Percentiles rank a stretch among this genome's conserved stretches.
These are phyloP conservation scores for Epsilonema sp. DNA, from an alignment of 2,888 invertebrate genomes.

Conservation along the genomic window DNA sequence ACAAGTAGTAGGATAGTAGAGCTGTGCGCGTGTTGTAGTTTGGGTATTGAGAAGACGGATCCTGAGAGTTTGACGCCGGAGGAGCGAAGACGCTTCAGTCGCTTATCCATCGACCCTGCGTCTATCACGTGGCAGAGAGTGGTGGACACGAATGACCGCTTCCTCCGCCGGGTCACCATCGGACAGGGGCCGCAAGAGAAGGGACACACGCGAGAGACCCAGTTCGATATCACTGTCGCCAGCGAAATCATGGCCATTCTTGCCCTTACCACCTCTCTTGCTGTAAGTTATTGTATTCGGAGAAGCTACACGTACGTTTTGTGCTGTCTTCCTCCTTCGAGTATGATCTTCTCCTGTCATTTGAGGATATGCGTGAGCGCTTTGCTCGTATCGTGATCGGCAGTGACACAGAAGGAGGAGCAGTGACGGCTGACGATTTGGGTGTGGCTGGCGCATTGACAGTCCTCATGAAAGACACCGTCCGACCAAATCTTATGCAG, in stretches of 20 bases:
- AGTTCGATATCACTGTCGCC: slow-evolving; percentile 81
- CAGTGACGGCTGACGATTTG: slow-evolving; percentile 76
- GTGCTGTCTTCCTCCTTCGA: no score
- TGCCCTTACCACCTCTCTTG: slow-evolving; percentile 58
- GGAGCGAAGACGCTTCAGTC: slow-evolving; percentile 56
- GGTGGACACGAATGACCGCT: slow-evolving; percentile 83
- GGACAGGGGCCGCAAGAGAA: slow-evolving; percentile 68
- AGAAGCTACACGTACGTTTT: no score
- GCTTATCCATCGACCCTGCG: slow-evolving; percentile 67
- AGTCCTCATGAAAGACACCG: slow-evolving; percentile 74
- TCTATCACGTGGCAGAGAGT: slow-evolving; percentile 89
- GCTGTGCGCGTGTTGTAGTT: no score
- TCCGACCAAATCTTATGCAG: slow-evolving; percentile 91
- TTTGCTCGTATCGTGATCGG: slow-evolving; percentile 71
- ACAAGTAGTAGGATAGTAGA: no score
- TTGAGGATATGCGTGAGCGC: slow-evolving; percentile 58
- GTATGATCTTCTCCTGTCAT: no score
- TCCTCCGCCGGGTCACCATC: slow-evolving; percentile 62
- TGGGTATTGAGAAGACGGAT: slow-evolving; percentile 44
- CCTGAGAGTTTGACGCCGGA: slow-evolving; percentile 56
- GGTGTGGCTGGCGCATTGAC: slow-evolving; percentile 81
- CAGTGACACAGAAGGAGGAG: slow-evolving; percentile 40
- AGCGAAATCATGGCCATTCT: slow-evolving; percentile 97
- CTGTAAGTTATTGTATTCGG: slow-evolving; percentile 19
- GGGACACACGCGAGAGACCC: slow-evolving; percentile 55